Percentiles rank a stretch among this genome's conserved stretches.
Evolutionary conservation across 2,797 vertebrate species (phyloP).

Genomic region (Oryzias dopingdopingensis): DNA sequence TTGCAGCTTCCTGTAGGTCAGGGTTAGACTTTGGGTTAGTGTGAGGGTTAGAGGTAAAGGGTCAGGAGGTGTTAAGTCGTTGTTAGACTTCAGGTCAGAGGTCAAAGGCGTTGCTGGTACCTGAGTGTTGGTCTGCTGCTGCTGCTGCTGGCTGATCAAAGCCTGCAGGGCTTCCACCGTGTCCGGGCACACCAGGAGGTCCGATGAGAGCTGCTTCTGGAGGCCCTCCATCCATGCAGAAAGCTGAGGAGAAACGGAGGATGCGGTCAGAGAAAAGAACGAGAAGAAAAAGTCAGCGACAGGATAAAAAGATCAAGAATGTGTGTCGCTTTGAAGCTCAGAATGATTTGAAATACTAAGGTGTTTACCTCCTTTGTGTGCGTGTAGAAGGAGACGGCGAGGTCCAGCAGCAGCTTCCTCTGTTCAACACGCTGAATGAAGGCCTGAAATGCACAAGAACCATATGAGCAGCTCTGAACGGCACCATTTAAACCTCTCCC

Average conservation of each 20-base stretch:
- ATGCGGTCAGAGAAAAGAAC: not conserved
- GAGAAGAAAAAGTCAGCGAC: no score
- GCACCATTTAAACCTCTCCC: not conserved
- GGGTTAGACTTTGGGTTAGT: slow-evolving; percentile 58
- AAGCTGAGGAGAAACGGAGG: slow-evolving; percentile 68
- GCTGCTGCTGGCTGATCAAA: slow-evolving; percentile 94
- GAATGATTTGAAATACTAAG: not conserved
- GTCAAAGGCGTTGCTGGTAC: slow-evolving; percentile 22
- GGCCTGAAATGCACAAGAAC: slow-evolving; percentile 72
- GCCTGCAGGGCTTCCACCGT: slow-evolving; percentile 93
- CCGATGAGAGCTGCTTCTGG: slow-evolving; percentile 87
- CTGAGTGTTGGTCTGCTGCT: slow-evolving; percentile 93
- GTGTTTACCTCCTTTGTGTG: slow-evolving; percentile 94
- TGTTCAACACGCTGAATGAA: slow-evolving; percentile 95
- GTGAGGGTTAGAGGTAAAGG: slow-evolving; percentile 25
- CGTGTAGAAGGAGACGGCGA: slow-evolving; percentile 97
- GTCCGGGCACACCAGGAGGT: slow-evolving; percentile 89
- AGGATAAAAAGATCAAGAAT: no score
- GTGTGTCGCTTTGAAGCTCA: no score
- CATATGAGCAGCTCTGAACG: not conserved
- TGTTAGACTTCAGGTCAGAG: slow-evolving; percentile 27
- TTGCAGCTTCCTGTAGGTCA: slow-evolving; percentile 85
- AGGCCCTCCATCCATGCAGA: slow-evolving; percentile 98
- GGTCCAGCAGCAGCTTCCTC: slow-evolving; percentile 93
- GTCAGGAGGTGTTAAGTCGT: slow-evolving; percentile 39